Evolutionary conservation across 2,888 invertebrate genomes (phyloP).

Genomic region (Biston betularia): DNA sequence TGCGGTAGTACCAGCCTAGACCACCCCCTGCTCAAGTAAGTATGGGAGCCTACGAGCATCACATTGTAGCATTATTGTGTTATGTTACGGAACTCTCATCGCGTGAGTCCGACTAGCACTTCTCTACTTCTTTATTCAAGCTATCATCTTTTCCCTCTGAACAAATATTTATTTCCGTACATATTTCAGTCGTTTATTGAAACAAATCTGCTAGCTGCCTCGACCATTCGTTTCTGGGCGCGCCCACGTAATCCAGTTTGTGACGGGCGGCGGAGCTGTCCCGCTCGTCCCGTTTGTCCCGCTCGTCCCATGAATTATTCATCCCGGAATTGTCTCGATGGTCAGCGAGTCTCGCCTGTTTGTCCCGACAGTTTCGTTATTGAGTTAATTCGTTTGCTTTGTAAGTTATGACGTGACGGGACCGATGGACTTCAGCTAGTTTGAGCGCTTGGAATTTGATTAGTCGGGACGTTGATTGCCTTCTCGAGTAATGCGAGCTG

Average conservation of each 20-base stretch:
- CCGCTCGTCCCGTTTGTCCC: conserved; percentile 10
- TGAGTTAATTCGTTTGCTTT: conserved; percentile 48
- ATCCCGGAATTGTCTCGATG: conserved; percentile 30
- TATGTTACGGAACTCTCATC: no score
- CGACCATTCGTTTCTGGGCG: conserved; percentile 20
- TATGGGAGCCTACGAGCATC: no score
- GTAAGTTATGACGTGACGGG: conserved; percentile 37
- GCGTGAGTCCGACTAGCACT: no score
- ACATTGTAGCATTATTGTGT: no score
- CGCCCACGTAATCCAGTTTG: conserved; percentile 30
- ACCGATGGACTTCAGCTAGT: conserved; percentile 43
- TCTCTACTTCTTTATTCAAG: not conserved
- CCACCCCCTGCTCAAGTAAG: no score
- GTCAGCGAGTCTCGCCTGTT: conserved; percentile 33
- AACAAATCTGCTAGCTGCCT: conserved; percentile 40
- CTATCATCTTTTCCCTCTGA: no score
- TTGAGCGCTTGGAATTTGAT: conserved; percentile 26
- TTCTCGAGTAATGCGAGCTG: not conserved
- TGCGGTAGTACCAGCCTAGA: no score
- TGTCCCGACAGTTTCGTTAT: conserved; percentile 44
- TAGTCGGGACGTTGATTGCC: conserved; percentile 15
- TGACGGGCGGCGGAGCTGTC: conserved; percentile 2
- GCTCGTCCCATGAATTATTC: conserved; percentile 37
- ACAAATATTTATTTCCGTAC: not conserved
- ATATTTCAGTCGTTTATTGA: conserved; percentile 11